Evolutionary conservation across 2,888 invertebrate genomes (phyloP), one percentile per base, ranked within the genome.

Genomic region (Chaetogeoica ovagalla): DNA sequence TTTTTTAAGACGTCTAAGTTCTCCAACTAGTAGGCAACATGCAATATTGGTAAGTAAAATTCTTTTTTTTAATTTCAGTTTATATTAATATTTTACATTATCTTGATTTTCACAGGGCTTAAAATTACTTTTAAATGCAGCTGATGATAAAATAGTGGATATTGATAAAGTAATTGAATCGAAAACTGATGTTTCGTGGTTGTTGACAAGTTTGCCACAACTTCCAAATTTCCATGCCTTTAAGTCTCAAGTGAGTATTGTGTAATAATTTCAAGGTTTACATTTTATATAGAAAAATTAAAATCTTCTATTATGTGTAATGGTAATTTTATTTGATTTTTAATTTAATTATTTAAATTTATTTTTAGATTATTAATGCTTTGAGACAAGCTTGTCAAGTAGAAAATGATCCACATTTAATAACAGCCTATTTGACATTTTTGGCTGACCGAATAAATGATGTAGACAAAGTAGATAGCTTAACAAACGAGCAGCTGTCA

Each of bases 321-420:
- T 9, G 30, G 59, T 52, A 52, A 55, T 48, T 48, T 57, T 0
- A 19, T 62, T 57, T 19, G 23, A 52, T 59, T 59, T n/a, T 21
- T 59, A 21, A 9, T 43, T 66, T n/a, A 48, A 52, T 65, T 59
- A 48, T 57, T 19, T 52, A 8, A n/a, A 30, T 62, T 69, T 63
- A 21, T 81, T 39, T 73, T 52, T 57, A 84, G 83, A 84, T 85
- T 71, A 90, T 92, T 82, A 87, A 87, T 2, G 92, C 93, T 66
- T 86, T 96, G n/a, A 89, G 94, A 8, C 92, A 94, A 83, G 97
- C 97, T 0, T 93, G 95, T 85, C 93, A 94, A 85, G 94, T 95
- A 81, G 97, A 98, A 88, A 96, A 95, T 84, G 92, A 93, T 84
- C 95, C 96, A 0, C 87, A 89, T 0, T 88, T 95, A 86, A 91